Evolutionary conservation across 64 coral and sea anemone genomes (phyloP).

Genomic region (Montipora foliosa): DNA sequence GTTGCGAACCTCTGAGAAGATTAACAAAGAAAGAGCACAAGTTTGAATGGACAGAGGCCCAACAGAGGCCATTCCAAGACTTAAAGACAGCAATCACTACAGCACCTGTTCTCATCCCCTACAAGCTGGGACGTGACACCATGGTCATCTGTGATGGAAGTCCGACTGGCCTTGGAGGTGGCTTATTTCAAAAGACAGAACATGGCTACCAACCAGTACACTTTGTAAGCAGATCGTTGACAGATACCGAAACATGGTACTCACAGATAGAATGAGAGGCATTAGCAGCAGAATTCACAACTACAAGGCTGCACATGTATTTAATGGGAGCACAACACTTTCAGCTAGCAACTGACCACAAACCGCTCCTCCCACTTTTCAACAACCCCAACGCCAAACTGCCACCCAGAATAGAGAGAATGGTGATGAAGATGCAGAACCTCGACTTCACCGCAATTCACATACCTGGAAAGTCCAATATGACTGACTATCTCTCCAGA

Average conservation of each 20-base stretch:
- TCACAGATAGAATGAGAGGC: background rate
- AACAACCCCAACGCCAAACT: constrained; percentile 10
- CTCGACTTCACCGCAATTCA: constrained; percentile 55
- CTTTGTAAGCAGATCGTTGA: background rate
- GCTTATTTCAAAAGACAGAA: constrained; percentile 45
- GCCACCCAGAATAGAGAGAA: constrained; percentile 60
- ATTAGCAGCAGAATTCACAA: background rate
- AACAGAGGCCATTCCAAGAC: constrained; percentile 46
- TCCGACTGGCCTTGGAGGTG: constrained; percentile 16
- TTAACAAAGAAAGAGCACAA: constrained; percentile 21
- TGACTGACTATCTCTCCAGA: constrained; percentile 51
- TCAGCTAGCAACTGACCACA: constrained; percentile 36
- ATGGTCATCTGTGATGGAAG: constrained; percentile 55
- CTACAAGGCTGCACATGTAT: constrained; percentile 46
- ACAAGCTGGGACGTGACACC: constrained; percentile 20
- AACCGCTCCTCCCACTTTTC: constrained; percentile 41
- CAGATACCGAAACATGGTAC: constrained; percentile 12
- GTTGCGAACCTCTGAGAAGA: constrained; percentile 33
- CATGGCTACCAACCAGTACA: constrained; percentile 53
- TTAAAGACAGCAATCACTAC: constrained; percentile 16
- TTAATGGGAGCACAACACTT: constrained; percentile 61
- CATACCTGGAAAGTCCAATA: constrained; percentile 40
- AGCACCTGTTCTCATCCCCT: constrained; percentile 12
- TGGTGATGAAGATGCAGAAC: constrained; percentile 70
- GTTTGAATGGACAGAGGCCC: constrained; percentile 19